A percentile compares a stretch with the other conserved stretches of the same genome.
phyloP scores from a whole-genome alignment of 2,113 vertebrate species.

The Girardinichthys multiradiatus region DNA sequence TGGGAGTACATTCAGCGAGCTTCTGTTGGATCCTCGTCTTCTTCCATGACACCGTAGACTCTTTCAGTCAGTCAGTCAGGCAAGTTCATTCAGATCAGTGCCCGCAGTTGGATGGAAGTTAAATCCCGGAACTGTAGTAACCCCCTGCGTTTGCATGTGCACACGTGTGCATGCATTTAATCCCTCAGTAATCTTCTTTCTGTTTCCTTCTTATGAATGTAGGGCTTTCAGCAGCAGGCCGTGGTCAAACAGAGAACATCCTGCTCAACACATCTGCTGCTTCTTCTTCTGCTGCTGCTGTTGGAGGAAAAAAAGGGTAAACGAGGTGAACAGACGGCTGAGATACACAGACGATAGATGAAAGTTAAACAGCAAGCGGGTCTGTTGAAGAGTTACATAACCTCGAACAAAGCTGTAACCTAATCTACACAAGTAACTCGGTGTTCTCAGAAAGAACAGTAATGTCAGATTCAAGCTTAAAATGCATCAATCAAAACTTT shows the following conservation, averaged over 20 bases:
- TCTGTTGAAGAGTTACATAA: conserved; percentile 49
- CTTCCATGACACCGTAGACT: conserved; percentile 59
- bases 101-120: conserved; percentile 30
- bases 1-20: conserved; percentile 45
- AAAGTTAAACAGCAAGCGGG: conserved; percentile 47
- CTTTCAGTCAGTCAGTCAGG: conserved; percentile 20
- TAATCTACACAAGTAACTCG: conserved; percentile 38
- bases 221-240: conserved; percentile 50
- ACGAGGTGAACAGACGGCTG: conserved; percentile 15
- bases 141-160: conserved; percentile 23
- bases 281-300: conserved; percentile 13
- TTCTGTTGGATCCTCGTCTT: conserved; percentile 71
- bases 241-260: conserved; percentile 34
- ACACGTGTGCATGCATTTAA: conserved; percentile 48
- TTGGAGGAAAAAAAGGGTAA: neutral
- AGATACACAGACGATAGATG: conserved; percentile 18
- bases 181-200: conserved; percentile 68
- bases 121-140: conserved; percentile 27
- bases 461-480: conserved; percentile 2
- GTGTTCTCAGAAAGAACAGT: conserved; percentile 35
- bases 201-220: conserved; percentile 62
- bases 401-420: conserved; percentile 42
- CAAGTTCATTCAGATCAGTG: conserved; percentile 38
- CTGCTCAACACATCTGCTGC: conserved; percentile 48
- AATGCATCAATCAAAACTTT: neutral